Evolutionary conservation across 2,113 vertebrate species (phyloP), one percentile per base, ranked within the genome.

Genomic region (Epinephelus cyanopodus): DNA sequence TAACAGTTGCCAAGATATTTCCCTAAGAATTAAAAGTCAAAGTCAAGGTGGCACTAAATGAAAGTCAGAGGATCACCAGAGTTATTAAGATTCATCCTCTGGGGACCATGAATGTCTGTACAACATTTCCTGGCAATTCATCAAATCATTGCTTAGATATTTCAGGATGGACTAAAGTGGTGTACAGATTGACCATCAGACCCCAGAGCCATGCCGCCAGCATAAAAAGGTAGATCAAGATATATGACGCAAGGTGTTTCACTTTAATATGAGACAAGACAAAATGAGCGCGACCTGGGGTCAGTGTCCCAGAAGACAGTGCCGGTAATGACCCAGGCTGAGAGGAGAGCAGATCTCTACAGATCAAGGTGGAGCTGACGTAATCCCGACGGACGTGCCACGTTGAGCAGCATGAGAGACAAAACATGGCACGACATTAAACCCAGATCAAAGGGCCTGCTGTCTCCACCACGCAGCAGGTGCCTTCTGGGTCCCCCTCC

Each of bases 391-490:
- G 82, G 92, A 92, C 88, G 50, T 39, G 76, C 79, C 78, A 74
- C 79, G 56, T 47, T 14, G 77, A 91, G 84, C 90, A 70, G 84
- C 82, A 57, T 61, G 84, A 86, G 80, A 87, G 72, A 87, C 85
- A 64, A 77, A 89, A 90, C 89, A 91, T 90, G 88, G 88, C 89
- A 84, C 84, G 54, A 88, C 85, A 90, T 87, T 94, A 92, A 91
- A 93, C 88, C 86, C 39, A 72, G 91, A 95, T 95, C 93, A 94
- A 94, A 95, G 92, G 81, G 58, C 86, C 85, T 75, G 65, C 87
- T 91, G 86, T 87, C 85, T 89, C 58, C 79, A 60, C 60, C 74
- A 60, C 86, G 79, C 92, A 83, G 83, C 88, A 85, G 87, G 87
- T 74, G 82, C 82, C 85, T 91, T 77, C 71, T 82, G 83, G 73